phyloP scores from a whole-genome alignment of 2,888 invertebrate genomes.

The Clusia tigrina region DNA sequence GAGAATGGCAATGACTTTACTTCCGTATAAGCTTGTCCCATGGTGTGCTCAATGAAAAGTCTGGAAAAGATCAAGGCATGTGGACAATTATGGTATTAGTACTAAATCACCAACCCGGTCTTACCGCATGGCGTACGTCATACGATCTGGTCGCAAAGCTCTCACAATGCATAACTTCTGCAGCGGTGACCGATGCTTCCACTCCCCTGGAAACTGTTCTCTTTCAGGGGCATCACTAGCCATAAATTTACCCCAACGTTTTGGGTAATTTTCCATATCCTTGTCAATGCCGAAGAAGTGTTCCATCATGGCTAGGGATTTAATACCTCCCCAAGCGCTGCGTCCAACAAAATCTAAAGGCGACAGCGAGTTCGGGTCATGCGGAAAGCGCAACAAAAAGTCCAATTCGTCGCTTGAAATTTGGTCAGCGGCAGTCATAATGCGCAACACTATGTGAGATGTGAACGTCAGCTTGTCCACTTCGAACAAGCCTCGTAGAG shows the following conservation, averaged over 20 bases:
- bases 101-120: conserved; percentile 30
- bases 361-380: conserved; percentile 73
- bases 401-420: conserved; percentile 82
- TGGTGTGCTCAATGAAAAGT: conserved; percentile 84
- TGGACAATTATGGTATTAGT: background rate
- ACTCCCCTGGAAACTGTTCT: conserved; percentile 94
- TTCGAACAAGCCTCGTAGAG: conserved; percentile 90
- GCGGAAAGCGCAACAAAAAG: conserved; percentile 87
- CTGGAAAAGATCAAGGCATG: conserved; percentile 31
- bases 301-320: conserved; percentile 79
- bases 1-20: conserved; percentile 80
- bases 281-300: conserved; percentile 88
- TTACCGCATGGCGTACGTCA: conserved; percentile 90
- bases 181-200: conserved; percentile 89
- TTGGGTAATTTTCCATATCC: conserved; percentile 90
- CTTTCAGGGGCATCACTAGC: conserved; percentile 91
- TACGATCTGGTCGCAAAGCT: conserved; percentile 88
- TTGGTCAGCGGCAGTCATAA: conserved; percentile 65
- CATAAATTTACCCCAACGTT: conserved; percentile 91
- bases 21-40: conserved; percentile 83
- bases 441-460: conserved; percentile 84
- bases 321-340: conserved; percentile 83
- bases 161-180: conserved; percentile 93
- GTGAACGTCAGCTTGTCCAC: conserved; percentile 91
- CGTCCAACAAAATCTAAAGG: conserved; percentile 86